A percentile compares a stretch with the other conserved stretches of the same genome.
These are phyloP conservation scores for Eucera pruinosa DNA, from an alignment of 2,888 invertebrate species.

Conservation along the genomic window DNA sequence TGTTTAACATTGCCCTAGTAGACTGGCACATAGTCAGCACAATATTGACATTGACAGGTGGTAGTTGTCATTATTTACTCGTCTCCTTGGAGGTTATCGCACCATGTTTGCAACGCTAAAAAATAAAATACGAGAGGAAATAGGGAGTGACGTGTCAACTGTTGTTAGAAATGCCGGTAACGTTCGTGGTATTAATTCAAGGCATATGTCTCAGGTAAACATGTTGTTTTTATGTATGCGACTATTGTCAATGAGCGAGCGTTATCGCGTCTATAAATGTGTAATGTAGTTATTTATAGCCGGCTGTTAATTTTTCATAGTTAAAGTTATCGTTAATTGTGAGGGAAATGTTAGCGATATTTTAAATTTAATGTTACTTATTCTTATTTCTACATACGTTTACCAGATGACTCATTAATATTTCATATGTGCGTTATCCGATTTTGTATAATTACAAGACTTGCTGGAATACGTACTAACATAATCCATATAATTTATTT, in stretches of 20 bases:
- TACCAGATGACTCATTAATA: slow-evolving; percentile 37
- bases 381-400: slow-evolving; percentile 28
- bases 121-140: slow-evolving; percentile 95
- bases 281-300: slow-evolving; percentile 23
- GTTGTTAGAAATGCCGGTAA: slow-evolving; percentile 81
- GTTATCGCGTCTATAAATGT: slow-evolving; percentile 12
- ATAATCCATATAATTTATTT: background rate
- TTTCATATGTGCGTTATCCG: slow-evolving; percentile 9
- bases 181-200: slow-evolving; percentile 79
- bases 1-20: slow-evolving; percentile 21
- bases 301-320: background rate
- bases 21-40: slow-evolving; percentile 24
- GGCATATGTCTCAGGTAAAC: slow-evolving; percentile 81
- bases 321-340: background rate
- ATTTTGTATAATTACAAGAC: slow-evolving; percentile 14
- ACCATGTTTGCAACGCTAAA: slow-evolving; percentile 94
- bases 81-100: slow-evolving; percentile 41
- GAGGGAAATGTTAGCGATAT: background rate
- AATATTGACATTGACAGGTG: slow-evolving; percentile 72
- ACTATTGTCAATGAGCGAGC: background rate
- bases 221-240: slow-evolving; percentile 1
- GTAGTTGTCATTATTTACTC: slow-evolving; percentile 51
- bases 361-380: slow-evolving; percentile 7
- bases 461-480: background rate
- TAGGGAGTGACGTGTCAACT: slow-evolving; percentile 90